Percentiles rank a stretch among this genome's conserved stretches.
Conservation (phyloP, 1,140 invertebrate genomes). For the Zaprionus davidi region DNA sequence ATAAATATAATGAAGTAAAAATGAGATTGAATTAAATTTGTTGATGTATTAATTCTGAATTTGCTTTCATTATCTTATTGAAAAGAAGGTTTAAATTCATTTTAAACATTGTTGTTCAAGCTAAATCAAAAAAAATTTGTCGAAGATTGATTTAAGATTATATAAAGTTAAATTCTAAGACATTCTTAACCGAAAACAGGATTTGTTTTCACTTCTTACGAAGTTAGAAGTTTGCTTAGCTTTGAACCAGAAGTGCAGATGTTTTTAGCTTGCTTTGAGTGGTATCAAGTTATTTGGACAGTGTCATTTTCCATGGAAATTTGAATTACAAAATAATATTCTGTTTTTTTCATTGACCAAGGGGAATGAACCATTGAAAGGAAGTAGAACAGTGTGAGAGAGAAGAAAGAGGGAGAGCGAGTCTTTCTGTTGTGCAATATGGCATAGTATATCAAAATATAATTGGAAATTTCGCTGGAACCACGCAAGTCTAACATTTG, state of each 20-base stretch:
- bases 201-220: no score
- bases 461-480: neutral
- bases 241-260: neutral
- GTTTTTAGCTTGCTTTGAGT: neutral
- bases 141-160: neutral
- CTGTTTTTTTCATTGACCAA: neutral
- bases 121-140: no score
- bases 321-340: neutral
- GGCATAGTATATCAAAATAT: neutral
- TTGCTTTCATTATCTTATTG: no score
- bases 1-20: no score
- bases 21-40: no score
- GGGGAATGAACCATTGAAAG: neutral
- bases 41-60: no score
- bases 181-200: no score
- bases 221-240: neutral
- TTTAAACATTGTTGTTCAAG: no score
- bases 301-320: neutral
- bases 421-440: neutral
- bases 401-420: neutral
- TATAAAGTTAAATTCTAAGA: neutral
- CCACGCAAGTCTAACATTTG: neutral
- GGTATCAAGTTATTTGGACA: neutral
- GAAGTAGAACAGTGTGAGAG: neutral
- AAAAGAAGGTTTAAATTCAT: no score